These are phyloP conservation scores for Mionectes olivaceus DNA, from an alignment of 2,797 vertebrate genomes.

Conservation along the genomic window DNA sequence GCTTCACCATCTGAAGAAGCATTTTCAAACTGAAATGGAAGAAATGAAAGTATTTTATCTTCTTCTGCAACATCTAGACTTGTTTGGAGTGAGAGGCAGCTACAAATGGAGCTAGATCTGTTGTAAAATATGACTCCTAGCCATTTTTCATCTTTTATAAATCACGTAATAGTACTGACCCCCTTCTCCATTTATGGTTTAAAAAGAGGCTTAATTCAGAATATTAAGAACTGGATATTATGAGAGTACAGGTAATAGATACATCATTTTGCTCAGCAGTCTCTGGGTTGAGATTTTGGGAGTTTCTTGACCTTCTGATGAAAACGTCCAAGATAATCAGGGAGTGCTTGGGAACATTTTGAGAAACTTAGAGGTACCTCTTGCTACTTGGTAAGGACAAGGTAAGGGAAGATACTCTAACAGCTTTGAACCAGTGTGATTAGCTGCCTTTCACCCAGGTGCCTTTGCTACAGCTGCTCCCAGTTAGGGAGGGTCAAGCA, in stretches of 20 bases:
- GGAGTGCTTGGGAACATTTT: not conserved
- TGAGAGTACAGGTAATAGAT: not conserved
- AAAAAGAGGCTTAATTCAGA: not conserved
- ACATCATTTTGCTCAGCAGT: not conserved
- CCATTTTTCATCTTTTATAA: not conserved
- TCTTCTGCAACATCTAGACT: not conserved
- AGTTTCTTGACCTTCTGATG: not conserved
- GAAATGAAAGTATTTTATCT: not conserved
- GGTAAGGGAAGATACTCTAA: not conserved
- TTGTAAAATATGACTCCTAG: not conserved
- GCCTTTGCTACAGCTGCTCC: not conserved
- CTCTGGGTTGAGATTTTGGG: not conserved
- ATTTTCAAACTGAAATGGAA: not conserved
- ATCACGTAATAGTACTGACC: not conserved
- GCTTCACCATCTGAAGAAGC: not conserved
- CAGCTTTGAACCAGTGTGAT: rapidly evolving
- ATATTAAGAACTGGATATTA: not conserved
- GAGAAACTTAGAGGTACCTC: not conserved
- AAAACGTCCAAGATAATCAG: not conserved
- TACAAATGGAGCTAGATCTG: not conserved
- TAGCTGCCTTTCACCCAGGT: not conserved
- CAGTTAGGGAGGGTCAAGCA: not conserved
- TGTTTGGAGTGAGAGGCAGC: not conserved
- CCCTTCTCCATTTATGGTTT: not conserved
- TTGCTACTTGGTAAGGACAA: not conserved